These are phyloP conservation scores for Platycnemis pennipes DNA, from an alignment of 2,888 invertebrate species.

Conservation along the genomic window DNA sequence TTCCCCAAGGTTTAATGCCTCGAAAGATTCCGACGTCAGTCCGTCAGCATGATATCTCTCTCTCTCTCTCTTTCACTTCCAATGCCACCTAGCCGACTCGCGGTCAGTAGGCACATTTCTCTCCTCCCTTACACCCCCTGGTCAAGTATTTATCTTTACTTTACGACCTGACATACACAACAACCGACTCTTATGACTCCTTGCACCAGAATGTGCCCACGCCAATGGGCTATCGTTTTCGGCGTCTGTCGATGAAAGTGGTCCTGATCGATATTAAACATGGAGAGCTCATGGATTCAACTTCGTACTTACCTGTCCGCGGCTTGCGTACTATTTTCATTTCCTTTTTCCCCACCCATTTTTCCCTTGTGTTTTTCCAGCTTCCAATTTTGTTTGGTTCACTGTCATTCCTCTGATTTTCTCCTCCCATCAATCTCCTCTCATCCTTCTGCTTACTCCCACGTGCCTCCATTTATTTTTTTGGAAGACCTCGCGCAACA, in stretches of 20 bases:
- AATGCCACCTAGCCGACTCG: not conserved
- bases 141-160: not conserved
- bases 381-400: not conserved
- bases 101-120: not conserved
- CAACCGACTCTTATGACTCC: not conserved
- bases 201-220: not conserved
- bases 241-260: constrained; percentile 36
- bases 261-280: constrained; percentile 40
- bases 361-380: not conserved
- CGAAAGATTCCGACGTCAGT: not conserved
- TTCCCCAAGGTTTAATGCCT: not conserved
- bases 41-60: not conserved
- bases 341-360: not conserved
- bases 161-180: not conserved
- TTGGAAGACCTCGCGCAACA: not conserved
- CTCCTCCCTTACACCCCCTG: not conserved
- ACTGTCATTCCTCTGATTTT: not conserved
- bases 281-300: not conserved
- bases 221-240: not conserved
- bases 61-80: too few species aligned
- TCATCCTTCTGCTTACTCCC: not conserved
- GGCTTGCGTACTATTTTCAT: not conserved
- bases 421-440: not conserved
- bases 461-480: not conserved
- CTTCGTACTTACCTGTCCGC: constrained; percentile 3